These are phyloP conservation scores for Pseudomugil tenellus DNA, from an alignment of 2,797 vertebrate species.

Conservation along the genomic window DNA sequence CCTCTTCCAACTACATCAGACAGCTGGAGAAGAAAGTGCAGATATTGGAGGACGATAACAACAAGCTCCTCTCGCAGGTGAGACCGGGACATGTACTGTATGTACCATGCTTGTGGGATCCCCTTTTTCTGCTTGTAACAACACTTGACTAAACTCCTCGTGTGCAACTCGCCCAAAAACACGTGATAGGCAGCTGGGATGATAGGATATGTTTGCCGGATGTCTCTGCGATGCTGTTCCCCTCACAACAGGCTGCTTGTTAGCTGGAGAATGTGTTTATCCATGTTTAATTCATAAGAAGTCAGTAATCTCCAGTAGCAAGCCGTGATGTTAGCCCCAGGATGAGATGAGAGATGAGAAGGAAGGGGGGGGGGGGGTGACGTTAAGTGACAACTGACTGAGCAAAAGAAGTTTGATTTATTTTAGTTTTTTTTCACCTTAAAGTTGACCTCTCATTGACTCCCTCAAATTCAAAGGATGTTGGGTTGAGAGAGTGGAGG, in stretches of 20 bases:
- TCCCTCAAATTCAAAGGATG: constrained; percentile 44
- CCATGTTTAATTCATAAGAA: constrained; percentile 77
- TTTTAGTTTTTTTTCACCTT: neutral
- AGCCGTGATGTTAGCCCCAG: constrained; percentile 59
- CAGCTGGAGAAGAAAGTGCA: constrained; percentile 95
- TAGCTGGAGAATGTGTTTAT: constrained; percentile 61
- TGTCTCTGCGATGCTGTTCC: constrained; percentile 30
- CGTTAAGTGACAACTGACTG: constrained; percentile 65
- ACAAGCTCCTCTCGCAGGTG: constrained; percentile 92
- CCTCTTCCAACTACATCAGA: constrained; percentile 91
- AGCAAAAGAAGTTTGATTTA: constrained; percentile 43
- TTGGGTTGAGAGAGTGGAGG: constrained; percentile 25
- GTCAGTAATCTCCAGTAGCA: constrained; percentile 51
- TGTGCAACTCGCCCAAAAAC: constrained; percentile 19
- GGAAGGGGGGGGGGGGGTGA: constrained; percentile 21
- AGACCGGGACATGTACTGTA: constrained; percentile 23
- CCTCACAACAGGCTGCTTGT: constrained; percentile 45
- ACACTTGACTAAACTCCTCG: constrained; percentile 18
- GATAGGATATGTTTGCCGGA: constrained; percentile 36
- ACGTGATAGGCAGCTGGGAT: constrained; percentile 24
- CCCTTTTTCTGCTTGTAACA: neutral
- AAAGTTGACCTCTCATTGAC: constrained; percentile 66
- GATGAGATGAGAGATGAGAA: constrained; percentile 55
- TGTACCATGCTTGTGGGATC: neutral
- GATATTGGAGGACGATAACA: constrained; percentile 91